Evolutionary conservation across 2,888 invertebrate genomes (phyloP).

Genomic region (Sesia apiformis): DNA sequence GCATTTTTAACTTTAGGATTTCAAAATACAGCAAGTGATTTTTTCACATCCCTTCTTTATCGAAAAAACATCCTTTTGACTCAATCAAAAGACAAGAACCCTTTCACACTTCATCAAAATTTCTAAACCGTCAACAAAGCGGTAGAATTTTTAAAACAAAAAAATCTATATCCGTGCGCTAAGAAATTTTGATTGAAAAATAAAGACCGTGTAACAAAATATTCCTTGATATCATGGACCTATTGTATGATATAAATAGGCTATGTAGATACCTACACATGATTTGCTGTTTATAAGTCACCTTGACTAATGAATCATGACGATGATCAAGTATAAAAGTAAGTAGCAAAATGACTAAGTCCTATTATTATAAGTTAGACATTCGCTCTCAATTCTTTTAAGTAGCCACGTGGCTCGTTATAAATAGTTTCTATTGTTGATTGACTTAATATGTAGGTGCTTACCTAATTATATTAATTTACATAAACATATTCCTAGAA

Average conservation of each 20-base stretch:
- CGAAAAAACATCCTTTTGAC: conserved; percentile 44
- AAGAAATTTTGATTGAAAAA: conserved; percentile 69
- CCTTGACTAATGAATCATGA: conserved; percentile 1
- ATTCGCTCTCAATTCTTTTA: too few relatives aligned
- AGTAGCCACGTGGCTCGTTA: too few relatives aligned
- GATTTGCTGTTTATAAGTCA: conserved; percentile 3
- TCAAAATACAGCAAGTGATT: not conserved
- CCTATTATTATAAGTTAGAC: not conserved
- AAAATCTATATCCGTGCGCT: conserved; percentile 50
- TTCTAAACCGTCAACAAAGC: conserved; percentile 41
- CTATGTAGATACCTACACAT: not conserved
- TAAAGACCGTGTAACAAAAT: conserved; percentile 56
- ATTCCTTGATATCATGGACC: not conserved
- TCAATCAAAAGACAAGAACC: conserved; percentile 44
- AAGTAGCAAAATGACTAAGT: not conserved
- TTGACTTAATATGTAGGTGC: too few relatives aligned
- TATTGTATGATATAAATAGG: not conserved
- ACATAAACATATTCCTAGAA: too few relatives aligned
- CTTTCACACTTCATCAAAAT: conserved; percentile 67
- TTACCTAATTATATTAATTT: too few relatives aligned
- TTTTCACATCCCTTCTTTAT: not conserved
- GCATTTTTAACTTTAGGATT: too few relatives aligned
- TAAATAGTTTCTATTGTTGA: too few relatives aligned
- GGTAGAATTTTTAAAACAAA: conserved; percentile 32
- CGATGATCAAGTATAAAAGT: not conserved